Base-by-base conservation (phyloP, 2,797 vertebrate species). In the Anguilla pacifica region DNA sequence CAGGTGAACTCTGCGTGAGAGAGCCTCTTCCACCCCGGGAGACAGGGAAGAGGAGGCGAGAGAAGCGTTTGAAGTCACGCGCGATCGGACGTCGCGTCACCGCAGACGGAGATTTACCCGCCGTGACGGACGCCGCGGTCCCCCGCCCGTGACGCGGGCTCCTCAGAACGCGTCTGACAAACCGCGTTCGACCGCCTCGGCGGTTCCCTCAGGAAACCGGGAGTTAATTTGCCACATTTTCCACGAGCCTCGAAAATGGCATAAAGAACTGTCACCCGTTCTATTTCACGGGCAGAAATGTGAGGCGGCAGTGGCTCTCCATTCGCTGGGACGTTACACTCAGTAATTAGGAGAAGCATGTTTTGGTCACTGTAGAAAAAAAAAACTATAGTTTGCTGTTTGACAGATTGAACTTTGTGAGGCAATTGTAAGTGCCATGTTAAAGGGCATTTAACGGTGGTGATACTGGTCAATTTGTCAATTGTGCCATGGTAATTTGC, bases 1-100 rank as follows among this genome's bases (percentile, higher is more conserved):
- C 46, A 49, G 43, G 79, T 82, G 79, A 82, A 82, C 79, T 82
- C n/a, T 51, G 79, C 22, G 51, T 82, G 10, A 82, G 46, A 82
- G 43, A 49, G 25, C 79, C 79, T 82, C 25, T 51, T 51, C 46
- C 46, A 49, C 79, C 7, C 79, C 13, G 17, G 79, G n/a, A 51
- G 25, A 46, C 4, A 9, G 79, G 46, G 79, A 35, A 51, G 79
- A 46, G n/a, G 79, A 82, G 79, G 79, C 9, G 39, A 19, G 74
- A 43, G n/a, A 46, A 46, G 22, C 39, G 17, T 46, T 43, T 79
- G 43, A 82, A 82, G 43, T 82, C n/a, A 28, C 35, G 25, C 79
- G 10, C 19, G 19, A n/a, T 51, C 2, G 43, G 43, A n/a, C 43
- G 79, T n/a, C 17, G 22, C 3, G 43, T 25, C 46, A 0, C 1